Evolutionary conservation across 2,797 vertebrate species (phyloP).

Genomic region (Nothura maculosa): DNA sequence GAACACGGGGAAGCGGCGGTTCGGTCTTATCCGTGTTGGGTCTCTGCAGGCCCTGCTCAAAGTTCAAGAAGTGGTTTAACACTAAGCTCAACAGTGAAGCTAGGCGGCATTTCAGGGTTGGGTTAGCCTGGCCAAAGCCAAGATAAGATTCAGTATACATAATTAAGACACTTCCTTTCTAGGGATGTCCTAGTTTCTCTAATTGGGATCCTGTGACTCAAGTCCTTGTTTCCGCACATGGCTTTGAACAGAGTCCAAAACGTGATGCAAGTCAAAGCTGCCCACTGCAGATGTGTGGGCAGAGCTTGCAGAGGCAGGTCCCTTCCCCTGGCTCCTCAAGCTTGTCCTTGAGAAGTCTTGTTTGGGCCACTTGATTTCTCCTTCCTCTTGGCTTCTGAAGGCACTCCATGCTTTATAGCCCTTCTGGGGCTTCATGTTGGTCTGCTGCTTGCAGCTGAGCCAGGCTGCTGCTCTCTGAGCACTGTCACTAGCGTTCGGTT

Average conservation of each 20-base stretch:
- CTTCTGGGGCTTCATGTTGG: not conserved
- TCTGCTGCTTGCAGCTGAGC: not conserved
- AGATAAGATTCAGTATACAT: not conserved
- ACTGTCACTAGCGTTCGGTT: not conserved
- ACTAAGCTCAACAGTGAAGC: not conserved
- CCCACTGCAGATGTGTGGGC: slow-evolving; percentile 7
- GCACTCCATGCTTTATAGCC: not conserved
- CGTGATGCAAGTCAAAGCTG: not conserved
- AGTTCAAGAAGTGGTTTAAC: slow-evolving; percentile 17
- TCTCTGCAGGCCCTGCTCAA: not conserved
- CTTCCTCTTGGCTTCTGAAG: slow-evolving; percentile 32
- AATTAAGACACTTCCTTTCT: slow-evolving; percentile 40
- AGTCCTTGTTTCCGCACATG: slow-evolving; percentile 17
- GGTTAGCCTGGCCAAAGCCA: slow-evolving; percentile 4
- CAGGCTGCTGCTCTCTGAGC: not conserved
- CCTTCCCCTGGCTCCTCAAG: not conserved
- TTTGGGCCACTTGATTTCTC: not conserved
- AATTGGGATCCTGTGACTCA: slow-evolving; percentile 9
- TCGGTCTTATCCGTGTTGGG: not conserved
- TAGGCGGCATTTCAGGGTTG: not conserved
- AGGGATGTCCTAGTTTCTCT: slow-evolving; percentile 24
- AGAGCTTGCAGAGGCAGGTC: not conserved
- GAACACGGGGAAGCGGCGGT: fast-evolving
- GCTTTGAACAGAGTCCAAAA: not conserved
- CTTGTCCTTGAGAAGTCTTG: not conserved